phyloP scores from a whole-genome alignment of 2,113 vertebrate genomes.

The Crotophaga sulcirostris region DNA sequence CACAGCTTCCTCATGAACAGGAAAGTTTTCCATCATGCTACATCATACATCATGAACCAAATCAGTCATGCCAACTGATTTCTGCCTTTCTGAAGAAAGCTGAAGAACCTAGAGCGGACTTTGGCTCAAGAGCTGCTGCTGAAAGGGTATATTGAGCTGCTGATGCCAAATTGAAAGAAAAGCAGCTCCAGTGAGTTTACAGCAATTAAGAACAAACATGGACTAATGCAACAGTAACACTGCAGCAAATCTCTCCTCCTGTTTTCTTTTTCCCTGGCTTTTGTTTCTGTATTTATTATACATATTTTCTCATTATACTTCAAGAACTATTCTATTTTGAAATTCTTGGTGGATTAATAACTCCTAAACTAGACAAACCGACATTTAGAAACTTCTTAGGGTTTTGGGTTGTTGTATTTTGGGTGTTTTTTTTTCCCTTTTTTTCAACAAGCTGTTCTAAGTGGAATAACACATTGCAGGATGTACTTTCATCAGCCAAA shows the following conservation, averaged over 20 bases:
- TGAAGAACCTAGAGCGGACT: not conserved
- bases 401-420: not conserved
- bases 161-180: not conserved
- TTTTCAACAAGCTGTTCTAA: not conserved
- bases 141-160: not conserved
- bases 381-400: not conserved
- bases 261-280: not conserved
- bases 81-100: not conserved
- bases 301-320: not conserved
- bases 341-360: not conserved
- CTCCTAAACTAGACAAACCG: not conserved
- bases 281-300: not conserved
- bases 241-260: not conserved
- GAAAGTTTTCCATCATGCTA: not conserved
- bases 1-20: not conserved
- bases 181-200: not conserved
- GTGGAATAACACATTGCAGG: slow-evolving; percentile 55
- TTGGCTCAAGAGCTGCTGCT: not conserved
- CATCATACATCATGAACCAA: not conserved
- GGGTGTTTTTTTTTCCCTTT: not conserved
- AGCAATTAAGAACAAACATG: not conserved
- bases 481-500: slow-evolving; percentile 33
- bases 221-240: not conserved
- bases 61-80: not conserved
- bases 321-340: not conserved